Base-by-base conservation (phyloP, 2,888 invertebrate species). In the Selenia dentaria region DNA sequence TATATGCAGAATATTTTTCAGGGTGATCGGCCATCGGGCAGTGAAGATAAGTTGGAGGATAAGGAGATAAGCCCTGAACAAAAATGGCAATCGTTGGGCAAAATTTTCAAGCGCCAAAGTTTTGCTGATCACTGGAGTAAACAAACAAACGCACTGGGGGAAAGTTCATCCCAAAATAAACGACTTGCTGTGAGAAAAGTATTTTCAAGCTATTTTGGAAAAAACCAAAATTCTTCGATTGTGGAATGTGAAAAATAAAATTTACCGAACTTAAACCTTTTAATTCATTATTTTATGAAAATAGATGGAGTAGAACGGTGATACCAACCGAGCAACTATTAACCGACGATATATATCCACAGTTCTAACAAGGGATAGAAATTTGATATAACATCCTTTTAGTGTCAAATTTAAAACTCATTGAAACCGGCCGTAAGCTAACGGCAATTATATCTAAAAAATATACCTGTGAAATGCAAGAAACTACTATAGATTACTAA, bases 1-100 rank as follows among this genome's bases (percentile, higher is more conserved):
- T 16, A 16, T 16, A 16, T 16, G 16, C 16, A 16, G 2, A 11
- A 12, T 20, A 12, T 51, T 37, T 76, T 73, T 33, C 52, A 90
- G 90, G 90, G 90, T 37, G 89, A 89, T 57, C 59, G 62, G 36
- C 81, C 85, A 34, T 77, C 81, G 6, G 82, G 67, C 31, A 88
- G 79, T 54, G 71, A 80, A 54, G 80, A 83, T 56, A 72, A 76
- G 47, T 85, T 83, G 56, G 79, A 80, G 26, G 79, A 78, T 26
- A 83, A 83, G 61, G 79, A 82, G 63, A 63, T 87, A 39, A 74
- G 63, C 48, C 76, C 79, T 32, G 89, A 90, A 51, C 89, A 86
- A 57, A 90, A 89, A 63, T 90, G 90, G 89, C 90, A 90, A 61
- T 89, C 89, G 20, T 60, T 90, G 52, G 90, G 90, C 0, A 90